These are phyloP conservation scores for Microcebus murinus DNA, from an alignment of 2,113 vertebrate species.

Conservation along the genomic window DNA sequence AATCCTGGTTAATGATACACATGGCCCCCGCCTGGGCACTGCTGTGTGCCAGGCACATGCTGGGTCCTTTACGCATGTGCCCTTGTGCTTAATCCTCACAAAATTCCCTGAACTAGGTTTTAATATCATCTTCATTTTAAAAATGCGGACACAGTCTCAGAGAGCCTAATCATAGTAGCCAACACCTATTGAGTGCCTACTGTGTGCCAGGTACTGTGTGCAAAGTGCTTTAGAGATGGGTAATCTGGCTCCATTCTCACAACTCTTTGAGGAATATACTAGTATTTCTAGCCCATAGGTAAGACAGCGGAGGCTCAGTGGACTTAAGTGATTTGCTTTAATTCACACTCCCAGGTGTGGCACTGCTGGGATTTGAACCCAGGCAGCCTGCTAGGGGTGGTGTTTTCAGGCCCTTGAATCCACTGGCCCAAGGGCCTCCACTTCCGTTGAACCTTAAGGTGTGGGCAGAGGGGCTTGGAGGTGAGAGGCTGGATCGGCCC, in stretches of 20 bases:
- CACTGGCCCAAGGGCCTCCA: background rate
- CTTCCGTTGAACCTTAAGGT: no score
- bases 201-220: background rate
- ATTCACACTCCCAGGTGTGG: background rate
- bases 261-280: background rate
- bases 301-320: background rate
- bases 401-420: background rate
- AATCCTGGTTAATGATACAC: background rate
- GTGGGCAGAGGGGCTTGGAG: background rate
- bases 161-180: background rate
- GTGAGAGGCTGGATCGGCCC: background rate
- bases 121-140: background rate
- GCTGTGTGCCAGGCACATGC: background rate
- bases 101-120: background rate
- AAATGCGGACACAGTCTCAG: background rate
- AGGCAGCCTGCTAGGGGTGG: background rate
- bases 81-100: background rate
- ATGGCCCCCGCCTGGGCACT: background rate
- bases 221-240: background rate
- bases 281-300: fast-evolving
- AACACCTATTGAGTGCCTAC: background rate
- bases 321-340: background rate
- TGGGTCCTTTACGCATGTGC: background rate
- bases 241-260: no score
- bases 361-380: background rate